Evolutionary conservation across 2,113 vertebrate genomes (phyloP).

Genomic region (Anguilla rostrata): DNA sequence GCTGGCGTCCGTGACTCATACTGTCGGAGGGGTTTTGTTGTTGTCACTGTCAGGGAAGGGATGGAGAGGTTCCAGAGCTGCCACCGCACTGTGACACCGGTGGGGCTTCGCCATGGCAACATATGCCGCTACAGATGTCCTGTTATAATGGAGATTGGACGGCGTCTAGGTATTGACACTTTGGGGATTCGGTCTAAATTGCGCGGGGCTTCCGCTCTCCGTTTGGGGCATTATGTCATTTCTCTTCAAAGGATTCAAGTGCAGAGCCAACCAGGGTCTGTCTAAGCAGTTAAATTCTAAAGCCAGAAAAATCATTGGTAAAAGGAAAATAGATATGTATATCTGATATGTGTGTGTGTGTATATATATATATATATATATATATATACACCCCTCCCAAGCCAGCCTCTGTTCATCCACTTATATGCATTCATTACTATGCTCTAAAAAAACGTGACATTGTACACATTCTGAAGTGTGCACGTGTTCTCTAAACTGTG

Average conservation of each 20-base stretch:
- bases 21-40: slow-evolving; percentile 4
- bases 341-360: no score
- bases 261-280: background rate
- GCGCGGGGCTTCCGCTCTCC: background rate
- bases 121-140: slow-evolving; percentile 24
- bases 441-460: background rate
- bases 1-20: background rate
- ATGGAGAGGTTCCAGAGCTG: slow-evolving; percentile 18
- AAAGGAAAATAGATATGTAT: no score
- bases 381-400: no score
- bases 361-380: no score
- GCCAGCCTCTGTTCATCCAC: no score
- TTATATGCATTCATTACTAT: background rate
- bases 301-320: background rate
- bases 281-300: background rate
- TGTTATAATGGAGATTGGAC: background rate
- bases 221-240: background rate
- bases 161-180: background rate
- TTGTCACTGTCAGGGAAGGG: slow-evolving; percentile 7
- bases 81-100: background rate
- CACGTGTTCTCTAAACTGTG: background rate
- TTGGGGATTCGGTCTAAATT: slow-evolving; percentile 2
- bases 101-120: slow-evolving; percentile 18
- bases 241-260: background rate
- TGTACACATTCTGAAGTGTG: background rate